Evolutionary conservation across 2,113 vertebrate species (phyloP), one percentile per base, ranked within the genome.

Genomic region (Pao palembangensis): DNA sequence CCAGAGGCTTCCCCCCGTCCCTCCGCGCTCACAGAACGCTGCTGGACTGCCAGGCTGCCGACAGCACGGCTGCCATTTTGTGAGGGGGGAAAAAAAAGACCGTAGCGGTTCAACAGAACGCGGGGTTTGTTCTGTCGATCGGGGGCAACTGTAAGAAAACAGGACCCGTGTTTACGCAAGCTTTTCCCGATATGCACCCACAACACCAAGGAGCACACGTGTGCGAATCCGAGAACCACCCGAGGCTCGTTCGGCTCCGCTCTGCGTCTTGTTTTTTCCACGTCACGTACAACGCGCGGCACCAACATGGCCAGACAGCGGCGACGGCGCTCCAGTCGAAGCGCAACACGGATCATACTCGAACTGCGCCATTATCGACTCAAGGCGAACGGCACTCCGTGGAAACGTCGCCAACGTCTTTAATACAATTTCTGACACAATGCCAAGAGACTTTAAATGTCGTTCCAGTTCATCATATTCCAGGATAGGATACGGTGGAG

Each of bases 31-130:
- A 57, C 75, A 72, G 20, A 43, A 56, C 77, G 75, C 54, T 66
- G 70, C 77, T 78, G 81, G 73, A 60, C 69, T 62, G 79, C 79
- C 81, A 80, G 76, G 71, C 82, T 78, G 72, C 81, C 61, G 68
- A 81, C 79, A 64, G 61, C 78, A 71, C 79, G 80, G 87, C 87
- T 89, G 89, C 89, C 88, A 90, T 91, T 90, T 91, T 88, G 86
- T 85, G 68, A 59, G 77, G 67, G 67, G 52, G 60, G 60, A 23
- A 65, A 60, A 23, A 65, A 60, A 63, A 67, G n/a, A 69, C 63
- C 58, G 69, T 70, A 69, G 75, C 75, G 64, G 69, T 72, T 69
- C 67, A 64, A 66, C 60, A 55, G 81, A 71, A 79, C 80, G 75
- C 63, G 58, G 49, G 69, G 53, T 64, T 80, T 75, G 55, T 63